These are phyloP conservation scores for Petrolisthes cinctipes DNA, from an alignment of 2,888 invertebrate genomes.

Conservation along the genomic window DNA sequence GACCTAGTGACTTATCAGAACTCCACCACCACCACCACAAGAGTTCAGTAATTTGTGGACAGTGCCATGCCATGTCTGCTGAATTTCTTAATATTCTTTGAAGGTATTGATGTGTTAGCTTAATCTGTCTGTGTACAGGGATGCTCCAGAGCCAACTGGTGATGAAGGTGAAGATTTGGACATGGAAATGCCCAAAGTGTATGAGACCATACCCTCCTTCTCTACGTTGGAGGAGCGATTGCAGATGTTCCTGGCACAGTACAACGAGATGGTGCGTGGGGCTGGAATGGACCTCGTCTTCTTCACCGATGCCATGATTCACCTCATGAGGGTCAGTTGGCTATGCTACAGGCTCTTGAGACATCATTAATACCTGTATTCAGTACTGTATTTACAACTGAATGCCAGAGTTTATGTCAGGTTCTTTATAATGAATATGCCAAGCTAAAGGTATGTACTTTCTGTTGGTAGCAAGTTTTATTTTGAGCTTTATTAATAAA, in stretches of 20 bases:
- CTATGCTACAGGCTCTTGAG: not conserved
- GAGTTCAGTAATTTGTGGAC: no score
- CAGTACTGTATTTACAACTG: not conserved
- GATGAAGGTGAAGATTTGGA: slow-evolving; percentile 97
- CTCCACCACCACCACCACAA: no score
- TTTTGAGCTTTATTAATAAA: no score
- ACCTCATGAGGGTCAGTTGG: slow-evolving; percentile 82
- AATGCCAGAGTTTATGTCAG: not conserved
- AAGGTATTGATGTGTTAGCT: no score
- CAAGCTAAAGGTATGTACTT: no score
- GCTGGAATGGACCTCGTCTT: slow-evolving; percentile 96
- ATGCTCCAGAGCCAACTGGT: slow-evolving; percentile 96
- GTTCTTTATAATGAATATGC: not conserved
- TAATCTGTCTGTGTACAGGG: slow-evolving; percentile 73
- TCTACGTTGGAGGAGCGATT: slow-evolving; percentile 85
- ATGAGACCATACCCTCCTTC: slow-evolving; percentile 89
- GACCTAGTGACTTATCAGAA: no score
- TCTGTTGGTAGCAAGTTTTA: no score
- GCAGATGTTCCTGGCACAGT: slow-evolving; percentile 90
- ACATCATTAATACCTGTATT: not conserved
- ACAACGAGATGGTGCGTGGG: slow-evolving; percentile 95
- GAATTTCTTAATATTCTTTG: no score
- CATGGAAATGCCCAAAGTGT: slow-evolving; percentile 95
- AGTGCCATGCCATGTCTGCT: no score
- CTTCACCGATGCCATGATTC: slow-evolving; percentile 96